phyloP scores from a whole-genome alignment of 2,113 vertebrate genomes.

The Onychorhynchus coronatus region DNA sequence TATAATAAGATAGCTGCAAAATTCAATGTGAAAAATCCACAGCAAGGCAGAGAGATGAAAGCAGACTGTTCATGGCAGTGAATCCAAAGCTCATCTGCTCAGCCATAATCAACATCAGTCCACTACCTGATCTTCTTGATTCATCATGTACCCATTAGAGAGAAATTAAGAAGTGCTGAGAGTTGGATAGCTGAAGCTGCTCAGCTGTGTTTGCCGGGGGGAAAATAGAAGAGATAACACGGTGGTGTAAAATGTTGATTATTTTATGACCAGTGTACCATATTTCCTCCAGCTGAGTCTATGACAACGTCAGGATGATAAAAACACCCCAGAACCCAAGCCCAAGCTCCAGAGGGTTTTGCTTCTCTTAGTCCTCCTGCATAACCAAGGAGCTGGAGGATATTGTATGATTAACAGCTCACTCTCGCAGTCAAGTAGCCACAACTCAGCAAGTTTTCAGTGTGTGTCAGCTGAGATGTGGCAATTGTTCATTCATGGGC shows the following conservation, averaged over 20 bases:
- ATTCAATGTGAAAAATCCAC: background rate
- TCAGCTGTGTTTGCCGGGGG: background rate
- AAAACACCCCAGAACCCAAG: background rate
- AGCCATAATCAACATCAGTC: background rate
- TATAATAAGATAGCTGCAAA: constrained; percentile 17
- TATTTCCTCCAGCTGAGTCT: background rate
- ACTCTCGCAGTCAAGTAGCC: background rate
- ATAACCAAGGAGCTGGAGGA: background rate
- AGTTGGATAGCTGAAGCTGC: background rate
- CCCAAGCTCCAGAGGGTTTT: background rate
- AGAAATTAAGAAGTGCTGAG: background rate
- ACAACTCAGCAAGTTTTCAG: background rate
- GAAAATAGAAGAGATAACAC: background rate
- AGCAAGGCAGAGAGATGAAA: background rate
- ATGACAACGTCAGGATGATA: background rate
- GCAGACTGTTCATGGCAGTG: background rate
- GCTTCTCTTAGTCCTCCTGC: background rate
- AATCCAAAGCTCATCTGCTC: background rate
- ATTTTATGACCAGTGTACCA: background rate
- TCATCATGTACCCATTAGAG: background rate
- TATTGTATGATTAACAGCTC: background rate
- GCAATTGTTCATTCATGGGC: background rate
- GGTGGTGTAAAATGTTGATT: background rate
- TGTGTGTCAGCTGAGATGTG: background rate
- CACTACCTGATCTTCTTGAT: background rate